phyloP scores from a whole-genome alignment of 2,888 invertebrate genomes.

The Ceraclea dissimilis region DNA sequence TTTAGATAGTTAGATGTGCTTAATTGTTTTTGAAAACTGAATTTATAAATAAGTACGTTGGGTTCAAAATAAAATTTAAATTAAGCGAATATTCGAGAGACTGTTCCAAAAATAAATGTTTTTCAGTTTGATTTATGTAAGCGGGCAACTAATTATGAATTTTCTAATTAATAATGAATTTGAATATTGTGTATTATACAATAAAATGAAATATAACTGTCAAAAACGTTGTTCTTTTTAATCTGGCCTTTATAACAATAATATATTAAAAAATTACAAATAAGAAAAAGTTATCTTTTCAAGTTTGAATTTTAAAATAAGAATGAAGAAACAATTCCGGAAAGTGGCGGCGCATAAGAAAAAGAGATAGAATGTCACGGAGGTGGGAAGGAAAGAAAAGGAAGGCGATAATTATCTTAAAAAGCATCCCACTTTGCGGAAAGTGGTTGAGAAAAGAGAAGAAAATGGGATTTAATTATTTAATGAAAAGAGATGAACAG shows the following conservation, averaged over 20 bases:
- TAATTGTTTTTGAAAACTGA: too few species aligned
- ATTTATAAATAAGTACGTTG: too few species aligned
- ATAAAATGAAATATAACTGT: background rate
- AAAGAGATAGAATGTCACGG: background rate
- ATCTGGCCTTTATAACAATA: background rate
- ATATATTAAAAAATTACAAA: background rate
- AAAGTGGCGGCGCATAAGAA: background rate
- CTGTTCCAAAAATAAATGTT: too few species aligned
- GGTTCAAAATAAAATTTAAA: too few species aligned
- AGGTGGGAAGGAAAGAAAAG: slow-evolving; percentile 4
- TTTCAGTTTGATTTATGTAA: too few species aligned
- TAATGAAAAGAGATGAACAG: slow-evolving; percentile 23
- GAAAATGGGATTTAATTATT: slow-evolving; percentile 22
- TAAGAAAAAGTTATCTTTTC: slow-evolving; percentile 7
- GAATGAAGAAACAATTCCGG: slow-evolving; percentile 11
- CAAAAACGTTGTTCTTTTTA: background rate
- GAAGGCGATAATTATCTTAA: slow-evolving; percentile 25
- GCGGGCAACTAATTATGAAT: too few species aligned
- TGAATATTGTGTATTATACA: too few species aligned
- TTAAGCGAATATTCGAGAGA: too few species aligned
- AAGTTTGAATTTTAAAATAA: slow-evolving; percentile 22
- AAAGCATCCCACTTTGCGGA: slow-evolving; percentile 8
- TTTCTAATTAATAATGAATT: too few species aligned
- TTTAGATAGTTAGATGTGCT: too few species aligned
- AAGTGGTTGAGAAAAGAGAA: slow-evolving; percentile 13